These are phyloP conservation scores for Tringa solitaria DNA, from an alignment of 2,113 vertebrate genomes.

Conservation along the genomic window DNA sequence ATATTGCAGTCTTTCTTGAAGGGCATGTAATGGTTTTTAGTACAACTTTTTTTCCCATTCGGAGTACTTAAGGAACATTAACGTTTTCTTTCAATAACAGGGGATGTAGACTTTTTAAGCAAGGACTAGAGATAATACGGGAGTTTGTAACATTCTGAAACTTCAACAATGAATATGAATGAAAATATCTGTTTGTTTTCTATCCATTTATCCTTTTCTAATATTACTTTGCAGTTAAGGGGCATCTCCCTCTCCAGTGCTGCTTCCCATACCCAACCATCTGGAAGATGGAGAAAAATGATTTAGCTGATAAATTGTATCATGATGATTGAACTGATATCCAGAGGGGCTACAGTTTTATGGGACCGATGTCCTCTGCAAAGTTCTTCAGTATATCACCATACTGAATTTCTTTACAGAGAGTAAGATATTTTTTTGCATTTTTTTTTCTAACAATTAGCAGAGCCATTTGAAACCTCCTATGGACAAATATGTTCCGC, in stretches of 20 bases:
- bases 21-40: not conserved
- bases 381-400: not conserved
- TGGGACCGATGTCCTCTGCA: not conserved
- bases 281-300: not conserved
- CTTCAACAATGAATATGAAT: not conserved
- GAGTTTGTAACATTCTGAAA: not conserved
- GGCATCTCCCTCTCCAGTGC: not conserved
- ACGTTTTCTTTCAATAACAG: not conserved
- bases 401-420: not conserved
- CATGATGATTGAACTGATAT: not conserved
- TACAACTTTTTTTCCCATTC: not conserved
- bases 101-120: accelerated
- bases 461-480: not conserved
- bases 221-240: not conserved
- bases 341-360: not conserved
- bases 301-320: not conserved
- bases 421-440: not conserved
- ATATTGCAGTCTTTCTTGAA: not conserved
- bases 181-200: not conserved
- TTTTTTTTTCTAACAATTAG: not conserved
- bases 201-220: not conserved
- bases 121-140: not conserved
- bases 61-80: not conserved
- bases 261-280: not conserved
- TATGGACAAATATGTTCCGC: not conserved